phyloP scores from a whole-genome alignment of 1,140 invertebrate genomes.

The honey bee (Apis mellifera) region DNA sequence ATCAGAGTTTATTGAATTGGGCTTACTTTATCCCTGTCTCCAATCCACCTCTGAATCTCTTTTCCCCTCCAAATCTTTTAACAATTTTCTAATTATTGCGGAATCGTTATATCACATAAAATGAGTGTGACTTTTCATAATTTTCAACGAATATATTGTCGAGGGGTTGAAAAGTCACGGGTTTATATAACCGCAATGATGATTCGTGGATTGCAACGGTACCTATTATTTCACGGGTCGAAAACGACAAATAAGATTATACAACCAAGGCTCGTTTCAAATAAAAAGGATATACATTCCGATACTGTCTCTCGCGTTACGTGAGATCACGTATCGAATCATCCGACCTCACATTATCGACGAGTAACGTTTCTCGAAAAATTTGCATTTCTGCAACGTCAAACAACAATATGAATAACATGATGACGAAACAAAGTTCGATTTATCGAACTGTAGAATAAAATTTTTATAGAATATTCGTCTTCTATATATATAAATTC shows the following conservation, averaged over 20 bases:
- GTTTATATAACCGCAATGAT: neutral
- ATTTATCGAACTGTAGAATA: neutral
- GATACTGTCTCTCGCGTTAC: neutral
- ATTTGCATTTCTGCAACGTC: neutral
- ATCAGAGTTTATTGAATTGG: too few relatives aligned
- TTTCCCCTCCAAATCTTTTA: too few relatives aligned
- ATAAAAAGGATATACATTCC: neutral
- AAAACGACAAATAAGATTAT: slow-evolving; percentile 10
- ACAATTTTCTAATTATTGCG: too few relatives aligned
- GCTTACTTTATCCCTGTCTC: too few relatives aligned
- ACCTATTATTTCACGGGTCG: neutral
- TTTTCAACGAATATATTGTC: too few relatives aligned
- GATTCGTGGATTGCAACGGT: neutral
- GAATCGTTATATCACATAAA: too few relatives aligned
- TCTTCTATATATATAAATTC: too few relatives aligned
- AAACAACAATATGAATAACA: neutral
- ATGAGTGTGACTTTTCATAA: too few relatives aligned
- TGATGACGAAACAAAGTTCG: neutral
- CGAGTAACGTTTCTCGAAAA: neutral
- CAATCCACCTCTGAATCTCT: too few relatives aligned
- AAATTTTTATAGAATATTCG: neutral
- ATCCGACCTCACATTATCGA: neutral
- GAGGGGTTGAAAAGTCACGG: neutral
- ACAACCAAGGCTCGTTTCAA: neutral
- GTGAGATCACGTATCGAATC: neutral